Base-by-base conservation (phyloP, 2,888 invertebrate species). In the Fabriciana adippe region DNA sequence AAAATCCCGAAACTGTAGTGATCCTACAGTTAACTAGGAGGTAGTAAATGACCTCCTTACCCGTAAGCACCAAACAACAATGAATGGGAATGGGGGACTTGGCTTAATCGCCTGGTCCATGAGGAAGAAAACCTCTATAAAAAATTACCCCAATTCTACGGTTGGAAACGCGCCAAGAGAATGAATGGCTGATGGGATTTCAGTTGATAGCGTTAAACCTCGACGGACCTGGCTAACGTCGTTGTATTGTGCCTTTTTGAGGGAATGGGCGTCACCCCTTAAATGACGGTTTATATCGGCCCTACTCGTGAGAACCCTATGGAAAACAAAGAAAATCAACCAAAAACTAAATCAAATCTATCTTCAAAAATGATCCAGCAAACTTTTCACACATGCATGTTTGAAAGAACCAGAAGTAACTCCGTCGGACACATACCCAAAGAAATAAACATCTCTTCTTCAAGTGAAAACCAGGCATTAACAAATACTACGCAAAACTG, bases 71-170 rank as follows among this genome's bases (percentile, higher is more conserved):
- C 4, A 16, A 14, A 18, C 18, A 16, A 41, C 18, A 16, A 41
- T 41, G 35, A 11, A 6, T 6, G 41, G 13, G 41, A 55, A 55
- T 41, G 0, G 18, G 14, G 41, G 35, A 2, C 35, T 55, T 41
- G 16, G 16, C 16, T 41, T 55, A 6, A 18, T 18, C 41, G 14
- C 41, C 41, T 4, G 18, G 13, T 13, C 13, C 41, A 41, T 16
- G 13, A 35, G 41, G 16, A 55, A 55, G 18, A 41, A 16, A 3
- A 41, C 41, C 41, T 41, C 55, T 55, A 55, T 55, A 55, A 55
- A 55, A 55, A 35, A 6, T 18, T 3, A 51, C 51, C 51, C 51
- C 18, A 51, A 51, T 18, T 11, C 51, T 18, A 51, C 16, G 51
- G 18, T 51, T 16, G 51, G 51, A 6, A 18, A 51, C 51, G 51